Percentiles rank a stretch among this genome's conserved stretches.
Evolutionary conservation across 2,888 invertebrate genomes (phyloP).

Genomic region (Latrodectus hesperus): DNA sequence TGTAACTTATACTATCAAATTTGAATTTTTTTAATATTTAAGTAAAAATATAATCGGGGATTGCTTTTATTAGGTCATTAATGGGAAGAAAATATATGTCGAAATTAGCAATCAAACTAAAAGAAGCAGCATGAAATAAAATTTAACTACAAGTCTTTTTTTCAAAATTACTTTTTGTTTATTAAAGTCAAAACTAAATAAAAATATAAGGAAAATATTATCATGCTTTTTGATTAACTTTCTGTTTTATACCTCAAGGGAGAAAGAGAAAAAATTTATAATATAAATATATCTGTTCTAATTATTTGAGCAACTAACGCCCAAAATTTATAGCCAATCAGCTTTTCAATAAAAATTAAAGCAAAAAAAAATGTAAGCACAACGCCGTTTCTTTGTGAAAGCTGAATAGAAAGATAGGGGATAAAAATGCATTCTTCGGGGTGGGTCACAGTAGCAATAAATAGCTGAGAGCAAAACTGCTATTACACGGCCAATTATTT

Average conservation of each 20-base stretch:
- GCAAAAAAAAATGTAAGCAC: conserved; percentile 37
- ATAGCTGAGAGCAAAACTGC: conserved; percentile 60
- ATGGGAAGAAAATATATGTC: no score
- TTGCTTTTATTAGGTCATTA: no score
- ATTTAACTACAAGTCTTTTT: no score
- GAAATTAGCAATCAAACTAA: no score
- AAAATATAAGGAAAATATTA: no score
- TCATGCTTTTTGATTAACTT: no score
- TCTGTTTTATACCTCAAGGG: background rate
- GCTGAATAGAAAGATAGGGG: conserved; percentile 23
- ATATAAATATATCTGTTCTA: background rate
- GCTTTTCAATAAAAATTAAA: conserved; percentile 56
- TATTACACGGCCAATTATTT: conserved; percentile 66
- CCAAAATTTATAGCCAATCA: conserved; percentile 56
- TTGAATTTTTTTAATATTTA: no score
- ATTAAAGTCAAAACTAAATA: no score
- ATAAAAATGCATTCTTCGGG: background rate
- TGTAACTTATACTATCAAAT: no score
- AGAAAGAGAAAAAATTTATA: background rate
- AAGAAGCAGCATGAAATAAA: no score
- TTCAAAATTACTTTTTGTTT: no score
- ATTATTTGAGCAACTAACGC: background rate
- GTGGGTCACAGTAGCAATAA: conserved; percentile 29
- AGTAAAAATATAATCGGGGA: no score
- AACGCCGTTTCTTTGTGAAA: conserved; percentile 19